A percentile compares a stretch with the other conserved stretches of the same genome.
Conservation (phyloP, 1,140 invertebrate species). For the Mamestra configurata region DNA sequence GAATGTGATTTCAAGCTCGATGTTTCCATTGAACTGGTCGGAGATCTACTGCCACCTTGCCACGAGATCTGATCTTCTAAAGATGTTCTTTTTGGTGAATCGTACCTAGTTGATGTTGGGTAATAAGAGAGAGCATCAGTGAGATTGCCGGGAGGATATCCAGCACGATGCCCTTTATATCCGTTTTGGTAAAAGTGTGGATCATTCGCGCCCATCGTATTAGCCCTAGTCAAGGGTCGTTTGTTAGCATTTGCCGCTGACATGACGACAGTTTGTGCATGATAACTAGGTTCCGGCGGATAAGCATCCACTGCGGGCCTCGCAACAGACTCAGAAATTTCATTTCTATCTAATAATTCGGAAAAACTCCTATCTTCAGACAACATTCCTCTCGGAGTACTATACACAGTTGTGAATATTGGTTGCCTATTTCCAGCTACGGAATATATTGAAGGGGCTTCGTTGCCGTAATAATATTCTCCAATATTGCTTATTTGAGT, state of each 20-base stretch:
- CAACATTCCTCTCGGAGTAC: constrained; percentile 89
- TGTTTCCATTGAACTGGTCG: constrained; percentile 90
- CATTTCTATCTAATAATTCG: constrained; percentile 91
- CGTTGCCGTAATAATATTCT: constrained; percentile 89
- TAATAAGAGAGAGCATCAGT: constrained; percentile 93
- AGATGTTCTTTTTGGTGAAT: constrained; percentile 89
- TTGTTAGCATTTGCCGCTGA: constrained; percentile 75
- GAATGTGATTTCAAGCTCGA: constrained; percentile 90
- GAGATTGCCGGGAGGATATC: constrained; percentile 92
- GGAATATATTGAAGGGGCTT: constrained; percentile 92
- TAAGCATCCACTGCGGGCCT: constrained; percentile 81
- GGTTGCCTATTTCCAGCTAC: constrained; percentile 92
- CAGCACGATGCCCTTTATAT: constrained; percentile 91
- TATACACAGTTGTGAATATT: constrained; percentile 92
- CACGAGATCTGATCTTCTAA: constrained; percentile 89
- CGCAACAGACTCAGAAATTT: constrained; percentile 86
- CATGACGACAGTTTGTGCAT: constrained; percentile 87
- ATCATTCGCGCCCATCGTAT: constrained; percentile 88
- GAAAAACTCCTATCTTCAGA: constrained; percentile 90
- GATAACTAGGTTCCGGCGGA: constrained; percentile 88
- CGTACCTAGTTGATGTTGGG: constrained; percentile 91
- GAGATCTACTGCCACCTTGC: constrained; percentile 88
- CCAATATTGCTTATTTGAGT: constrained; percentile 74
- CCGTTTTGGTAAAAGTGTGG: constrained; percentile 90
- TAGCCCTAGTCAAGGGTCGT: constrained; percentile 85